Evolutionary conservation across 2,113 vertebrate species (phyloP).

Genomic region (Lagopus muta): DNA sequence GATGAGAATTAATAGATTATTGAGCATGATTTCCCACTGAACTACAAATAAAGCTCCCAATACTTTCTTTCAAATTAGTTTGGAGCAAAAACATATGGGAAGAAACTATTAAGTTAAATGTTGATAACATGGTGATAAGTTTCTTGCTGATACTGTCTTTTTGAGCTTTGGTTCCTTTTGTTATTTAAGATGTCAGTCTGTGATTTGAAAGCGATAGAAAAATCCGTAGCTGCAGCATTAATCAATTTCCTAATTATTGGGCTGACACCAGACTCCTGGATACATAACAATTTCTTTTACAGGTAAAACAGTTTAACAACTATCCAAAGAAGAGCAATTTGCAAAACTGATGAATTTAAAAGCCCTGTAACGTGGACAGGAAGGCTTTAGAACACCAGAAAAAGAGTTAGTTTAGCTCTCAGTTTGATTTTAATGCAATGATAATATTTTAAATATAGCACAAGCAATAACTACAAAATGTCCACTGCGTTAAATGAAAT

Average conservation of each 20-base stretch:
- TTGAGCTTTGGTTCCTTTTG: not conserved
- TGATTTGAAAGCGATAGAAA: not conserved
- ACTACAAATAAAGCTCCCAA: not conserved
- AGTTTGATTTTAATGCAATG: slow-evolving; percentile 60
- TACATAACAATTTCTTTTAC: not conserved
- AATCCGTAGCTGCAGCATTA: not conserved
- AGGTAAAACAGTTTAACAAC: not conserved
- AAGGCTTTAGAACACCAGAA: slow-evolving; percentile 45
- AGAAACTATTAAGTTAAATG: not conserved
- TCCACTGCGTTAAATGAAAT: not conserved
- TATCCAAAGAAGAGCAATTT: slow-evolving; percentile 13
- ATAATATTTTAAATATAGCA: slow-evolving; percentile 48
- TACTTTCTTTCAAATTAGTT: not conserved
- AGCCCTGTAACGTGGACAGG: not conserved
- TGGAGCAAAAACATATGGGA: not conserved
- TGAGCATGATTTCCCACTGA: not conserved
- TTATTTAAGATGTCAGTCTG: not conserved
- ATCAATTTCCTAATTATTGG: slow-evolving; percentile 30
- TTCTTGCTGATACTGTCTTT: not conserved
- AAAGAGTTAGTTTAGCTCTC: slow-evolving; percentile 46
- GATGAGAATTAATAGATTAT: not conserved
- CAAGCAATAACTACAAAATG: not conserved
- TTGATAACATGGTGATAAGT: not conserved
- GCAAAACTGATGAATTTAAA: slow-evolving; percentile 37
- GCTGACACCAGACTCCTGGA: not conserved